Evolutionary conservation across 2,797 vertebrate species (phyloP).

Genomic region (Bucorvus abyssinicus): DNA sequence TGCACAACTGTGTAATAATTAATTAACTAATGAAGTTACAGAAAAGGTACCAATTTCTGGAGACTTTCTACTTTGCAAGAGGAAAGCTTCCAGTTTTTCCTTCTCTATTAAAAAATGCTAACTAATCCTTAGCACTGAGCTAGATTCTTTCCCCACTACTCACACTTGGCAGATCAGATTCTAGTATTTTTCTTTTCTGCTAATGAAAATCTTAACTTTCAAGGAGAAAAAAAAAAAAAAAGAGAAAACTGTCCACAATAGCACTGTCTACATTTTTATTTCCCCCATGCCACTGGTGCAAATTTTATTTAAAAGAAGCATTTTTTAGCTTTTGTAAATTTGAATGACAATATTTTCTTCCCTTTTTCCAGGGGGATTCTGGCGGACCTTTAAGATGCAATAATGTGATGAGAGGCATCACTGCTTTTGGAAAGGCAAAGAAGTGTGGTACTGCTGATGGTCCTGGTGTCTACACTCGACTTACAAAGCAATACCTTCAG

Average conservation of each 20-base stretch:
- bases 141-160: neutral
- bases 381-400: conserved; percentile 73
- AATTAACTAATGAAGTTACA: neutral
- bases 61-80: neutral
- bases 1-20: neutral
- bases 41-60: neutral
- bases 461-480: conserved; percentile 70
- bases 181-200: neutral
- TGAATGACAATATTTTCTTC: neutral
- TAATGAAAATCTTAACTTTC: neutral
- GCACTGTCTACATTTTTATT: neutral
- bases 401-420: conserved; percentile 52
- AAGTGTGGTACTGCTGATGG: conserved; percentile 8
- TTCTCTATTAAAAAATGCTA: neutral
- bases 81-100: neutral
- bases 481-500: conserved; percentile 43
- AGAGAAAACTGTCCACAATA: neutral
- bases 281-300: neutral
- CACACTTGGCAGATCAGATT: neutral
- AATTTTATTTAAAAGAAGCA: neutral
- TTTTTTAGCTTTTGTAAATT: neutral
- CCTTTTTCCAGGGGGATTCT: conserved; percentile 71
- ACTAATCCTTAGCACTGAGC: neutral
- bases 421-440: neutral
- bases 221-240: neutral